These are phyloP conservation scores for Ceyx melanurus DNA, from an alignment of 2,113 vertebrate species.

Conservation along the genomic window DNA sequence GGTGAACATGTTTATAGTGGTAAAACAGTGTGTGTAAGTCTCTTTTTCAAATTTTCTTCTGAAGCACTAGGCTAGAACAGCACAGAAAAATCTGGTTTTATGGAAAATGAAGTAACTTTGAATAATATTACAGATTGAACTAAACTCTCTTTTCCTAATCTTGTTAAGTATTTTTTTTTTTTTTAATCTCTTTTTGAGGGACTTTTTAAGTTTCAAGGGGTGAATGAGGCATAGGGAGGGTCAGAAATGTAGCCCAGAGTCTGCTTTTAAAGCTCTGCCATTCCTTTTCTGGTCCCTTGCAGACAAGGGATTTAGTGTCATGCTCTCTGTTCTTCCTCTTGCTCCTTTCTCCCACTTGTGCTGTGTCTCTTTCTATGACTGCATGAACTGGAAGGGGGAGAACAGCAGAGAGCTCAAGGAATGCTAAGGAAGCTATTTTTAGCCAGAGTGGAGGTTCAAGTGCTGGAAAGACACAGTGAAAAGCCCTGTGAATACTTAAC, in stretches of 20 bases:
- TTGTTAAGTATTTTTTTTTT: background rate
- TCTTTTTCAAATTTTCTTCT: background rate
- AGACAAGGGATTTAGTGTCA: background rate
- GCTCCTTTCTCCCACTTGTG: background rate
- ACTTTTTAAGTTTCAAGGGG: background rate
- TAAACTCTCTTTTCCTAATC: background rate
- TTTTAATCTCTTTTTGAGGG: background rate
- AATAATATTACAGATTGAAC: too few species aligned
- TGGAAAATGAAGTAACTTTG: background rate
- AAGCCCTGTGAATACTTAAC: background rate
- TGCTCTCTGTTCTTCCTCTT: background rate
- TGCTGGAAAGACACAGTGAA: background rate
- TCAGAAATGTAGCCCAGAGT: background rate
- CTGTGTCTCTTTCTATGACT: background rate
- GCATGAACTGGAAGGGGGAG: background rate
- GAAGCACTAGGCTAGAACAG: background rate
- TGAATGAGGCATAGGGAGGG: background rate
- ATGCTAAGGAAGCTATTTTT: slow-evolving; percentile 6
- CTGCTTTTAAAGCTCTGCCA: background rate
- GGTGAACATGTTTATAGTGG: background rate
- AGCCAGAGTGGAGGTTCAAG: slow-evolving; percentile 9
- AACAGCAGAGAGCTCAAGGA: background rate
- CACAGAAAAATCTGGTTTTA: background rate
- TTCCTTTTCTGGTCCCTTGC: background rate
- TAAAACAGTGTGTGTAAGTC: background rate